Evolutionary conservation across 2,888 invertebrate species (phyloP), one percentile per base, ranked within the genome.

Genomic region (Omphaloscelis lunosa): DNA sequence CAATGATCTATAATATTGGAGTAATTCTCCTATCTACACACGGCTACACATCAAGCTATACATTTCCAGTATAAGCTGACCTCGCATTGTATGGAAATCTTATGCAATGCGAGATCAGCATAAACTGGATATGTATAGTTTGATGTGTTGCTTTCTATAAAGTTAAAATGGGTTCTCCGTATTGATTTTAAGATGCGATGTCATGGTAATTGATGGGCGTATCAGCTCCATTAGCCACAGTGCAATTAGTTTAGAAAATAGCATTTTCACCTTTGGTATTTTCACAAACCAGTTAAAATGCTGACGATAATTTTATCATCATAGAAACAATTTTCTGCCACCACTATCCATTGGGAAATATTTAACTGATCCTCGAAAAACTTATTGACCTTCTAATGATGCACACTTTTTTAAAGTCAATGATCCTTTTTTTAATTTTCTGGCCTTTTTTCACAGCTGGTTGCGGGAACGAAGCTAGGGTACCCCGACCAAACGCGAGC

Each of bases 141-240:
- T n/a, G n/a, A n/a, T n/a, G n/a, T n/a, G n/a, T n/a, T 62, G 20
- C 12, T 48, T 23, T 27, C 4, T 62, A 29, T 29, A 29, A 20
- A 27, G 20, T 41, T 17, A n/a, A 20, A 67, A 67, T 29, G 15
- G 15, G 8, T 48, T 67, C 20, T 15, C 12, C 17, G 58, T 29
- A 56, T 72, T 41, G 51, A 75, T 39, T 48, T 45, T 9, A 17
- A 34, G 11, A 58, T 48, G 34, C 27, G 23, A 65, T 58, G 17
- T 45, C 63, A 63, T 45, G 27, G 48, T 63, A 56, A 75, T 75
- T 45, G 27, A 12, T 7, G 27, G 53, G 56, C 41, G 53, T 72
- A 17, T 23, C 20, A 39, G 20, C 3, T 66, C 48, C 8, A 72
- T 34, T 39, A 65, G 66, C 65, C 5, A 20, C 8, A 27, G n/a